Conservation (phyloP, 2,888 invertebrate genomes). For the Onthophagus sagittarius region DNA sequence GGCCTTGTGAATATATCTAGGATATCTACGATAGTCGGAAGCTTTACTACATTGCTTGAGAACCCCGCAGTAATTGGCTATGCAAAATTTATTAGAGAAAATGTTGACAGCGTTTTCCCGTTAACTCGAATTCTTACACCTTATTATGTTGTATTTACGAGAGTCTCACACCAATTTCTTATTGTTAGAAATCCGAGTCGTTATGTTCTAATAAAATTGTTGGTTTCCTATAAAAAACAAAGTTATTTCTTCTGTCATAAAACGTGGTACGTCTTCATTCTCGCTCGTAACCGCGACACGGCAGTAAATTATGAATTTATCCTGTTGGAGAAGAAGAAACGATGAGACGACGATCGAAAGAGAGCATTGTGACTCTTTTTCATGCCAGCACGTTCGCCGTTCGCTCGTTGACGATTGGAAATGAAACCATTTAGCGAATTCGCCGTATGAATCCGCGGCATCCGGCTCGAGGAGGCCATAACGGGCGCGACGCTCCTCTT, state of each 20-base stretch:
- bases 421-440: constrained; percentile 20
- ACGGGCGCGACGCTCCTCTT: constrained; percentile 3
- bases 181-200: too few species aligned
- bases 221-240: too few species aligned
- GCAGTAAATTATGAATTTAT: not conserved
- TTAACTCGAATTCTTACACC: not conserved
- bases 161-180: too few species aligned
- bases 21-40: not conserved
- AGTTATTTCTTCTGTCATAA: not conserved
- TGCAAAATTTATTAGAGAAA: not conserved
- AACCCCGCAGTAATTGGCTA: not conserved
- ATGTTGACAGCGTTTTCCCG: not conserved
- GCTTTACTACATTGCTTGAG: not conserved
- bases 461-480: constrained; percentile 12
- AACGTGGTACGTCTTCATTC: not conserved
- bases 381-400: constrained; percentile 18
- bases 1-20: not conserved
- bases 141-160: not conserved
- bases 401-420: constrained; percentile 26
- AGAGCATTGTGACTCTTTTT: not conserved
- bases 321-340: not conserved
- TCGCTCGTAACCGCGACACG: not conserved
- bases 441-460: constrained; percentile 15
- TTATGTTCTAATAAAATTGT: too few species aligned
- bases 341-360: not conserved